Evolutionary conservation across 2,888 invertebrate species (phyloP), one percentile per base, ranked within the genome.

Genomic region (Tinea pellionella): DNA sequence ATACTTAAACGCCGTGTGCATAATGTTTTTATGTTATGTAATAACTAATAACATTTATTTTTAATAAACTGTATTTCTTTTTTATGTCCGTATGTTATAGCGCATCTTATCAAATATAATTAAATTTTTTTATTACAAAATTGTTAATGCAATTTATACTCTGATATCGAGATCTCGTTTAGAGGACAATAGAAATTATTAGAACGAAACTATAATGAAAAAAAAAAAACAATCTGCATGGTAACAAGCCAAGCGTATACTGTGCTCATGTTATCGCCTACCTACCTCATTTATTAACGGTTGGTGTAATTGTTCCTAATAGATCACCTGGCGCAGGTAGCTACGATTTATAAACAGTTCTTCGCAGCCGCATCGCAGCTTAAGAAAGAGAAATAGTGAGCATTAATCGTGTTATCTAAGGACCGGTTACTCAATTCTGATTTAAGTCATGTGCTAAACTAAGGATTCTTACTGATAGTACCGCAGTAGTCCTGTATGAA

Each of bases 331-430:
- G 53, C 24, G 24, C 24, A 53, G 15, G 9, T 24, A 12, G 24
- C 24, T 24, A 15, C 13, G 15, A 57, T 57, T 57, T 57, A 57
- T 57, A 57, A 53, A 53, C 53, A 53, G 16, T n/a, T 53, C 53
- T n/a, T 53, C 53, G 18, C 30, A 1, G 57, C 57, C 30, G 32
- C 57, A 32, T 57, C 15, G 57, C 57, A 57, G 57, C 57, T 32
- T 32, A 30, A 30, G 57, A 57, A 32, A 57, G 57, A 57, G 57
- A 57, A 57, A 57, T 57, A 57, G 57, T 57, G 57, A 7, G 65
- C 68, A 74, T 75, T 73, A 73, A 75, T 73, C 71, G 68, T 66
- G 67, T 73, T 77, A 78, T 75, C 78, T 72, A n/a, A n/a, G n/a
- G n/a, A n/a, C n/a, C n/a, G n/a, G n/a, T n/a, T n/a, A n/a, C n/a